phyloP scores from a whole-genome alignment of 2,113 vertebrate species.

The Larimichthys polyactis region DNA sequence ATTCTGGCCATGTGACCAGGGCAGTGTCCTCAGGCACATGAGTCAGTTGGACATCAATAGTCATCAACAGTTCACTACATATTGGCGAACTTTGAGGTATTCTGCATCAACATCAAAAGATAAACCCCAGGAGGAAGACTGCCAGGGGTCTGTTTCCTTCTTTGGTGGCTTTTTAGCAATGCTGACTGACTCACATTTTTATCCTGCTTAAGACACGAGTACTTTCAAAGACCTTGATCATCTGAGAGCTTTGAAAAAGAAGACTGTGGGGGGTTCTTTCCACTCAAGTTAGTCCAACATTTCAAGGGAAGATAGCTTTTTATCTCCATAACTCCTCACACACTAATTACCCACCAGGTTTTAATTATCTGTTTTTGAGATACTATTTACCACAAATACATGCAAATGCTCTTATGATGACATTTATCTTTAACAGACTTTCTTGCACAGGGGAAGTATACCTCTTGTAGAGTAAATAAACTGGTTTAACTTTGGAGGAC shows the following conservation, averaged over 20 bases:
- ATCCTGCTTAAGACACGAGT: slow-evolving; percentile 12
- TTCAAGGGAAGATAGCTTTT: not conserved
- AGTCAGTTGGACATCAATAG: slow-evolving; percentile 49
- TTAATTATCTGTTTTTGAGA: not conserved
- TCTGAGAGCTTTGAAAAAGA: not conserved
- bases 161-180: not conserved
- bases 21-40: slow-evolving; percentile 31
- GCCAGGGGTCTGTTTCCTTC: not conserved
- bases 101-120: not conserved
- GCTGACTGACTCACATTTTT: not conserved
- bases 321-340: no score
- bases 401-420: not conserved
- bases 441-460: not conserved
- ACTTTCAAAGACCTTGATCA: not conserved
- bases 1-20: slow-evolving; percentile 24
- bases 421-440: not conserved
- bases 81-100: not conserved
- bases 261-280: not conserved
- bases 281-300: not conserved
- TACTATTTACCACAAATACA: not conserved
- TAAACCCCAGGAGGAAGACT: not conserved
- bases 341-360: no score
- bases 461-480: not conserved
- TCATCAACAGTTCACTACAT: not conserved
- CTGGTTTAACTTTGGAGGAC: not conserved